phyloP scores from a whole-genome alignment of 2,888 invertebrate genomes.

The Lycaena phlaeas region DNA sequence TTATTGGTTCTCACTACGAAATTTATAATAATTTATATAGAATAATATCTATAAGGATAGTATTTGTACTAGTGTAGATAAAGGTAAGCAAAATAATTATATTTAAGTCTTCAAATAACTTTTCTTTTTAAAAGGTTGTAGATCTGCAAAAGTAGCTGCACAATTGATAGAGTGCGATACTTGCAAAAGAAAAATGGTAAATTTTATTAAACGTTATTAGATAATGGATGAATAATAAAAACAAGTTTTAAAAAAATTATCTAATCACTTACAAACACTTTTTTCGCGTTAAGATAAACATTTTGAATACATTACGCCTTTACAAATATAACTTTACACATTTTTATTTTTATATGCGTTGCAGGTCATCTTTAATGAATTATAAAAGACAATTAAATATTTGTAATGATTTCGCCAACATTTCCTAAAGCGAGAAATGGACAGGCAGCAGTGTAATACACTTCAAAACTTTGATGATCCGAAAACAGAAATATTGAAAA shows the following conservation, averaged over 20 bases:
- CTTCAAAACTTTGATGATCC: constrained; percentile 69
- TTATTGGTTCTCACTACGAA: constrained; percentile 44
- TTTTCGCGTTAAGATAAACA: constrained; percentile 15
- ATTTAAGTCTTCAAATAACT: constrained; percentile 55
- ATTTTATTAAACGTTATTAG: constrained; percentile 22
- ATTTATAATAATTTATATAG: constrained; percentile 35
- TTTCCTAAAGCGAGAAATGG: constrained; percentile 57
- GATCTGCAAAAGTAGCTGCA: constrained; percentile 67
- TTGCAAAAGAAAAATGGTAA: constrained; percentile 49
- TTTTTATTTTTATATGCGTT: constrained; percentile 61
- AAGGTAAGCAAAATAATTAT: constrained; percentile 43
- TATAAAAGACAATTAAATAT: constrained; percentile 48
- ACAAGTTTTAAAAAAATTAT: constrained; percentile 11
- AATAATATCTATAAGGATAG: constrained; percentile 34
- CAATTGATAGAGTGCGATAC: constrained; percentile 60
- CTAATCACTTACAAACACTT: constrained; percentile 15
- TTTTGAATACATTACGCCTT: constrained; percentile 16
- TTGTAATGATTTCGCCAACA: constrained; percentile 52
- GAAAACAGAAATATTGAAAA: constrained; percentile 67
- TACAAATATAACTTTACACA: constrained; percentile 41
- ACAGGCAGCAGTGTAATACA: constrained; percentile 63
- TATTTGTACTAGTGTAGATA: constrained; percentile 29
- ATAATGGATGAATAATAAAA: constrained; percentile 8
- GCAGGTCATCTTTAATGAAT: constrained; percentile 53
- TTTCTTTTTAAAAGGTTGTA: constrained; percentile 64